Conservation (phyloP, 2,113 vertebrate species). For the Hydrochoerus hydrochaeris region DNA sequence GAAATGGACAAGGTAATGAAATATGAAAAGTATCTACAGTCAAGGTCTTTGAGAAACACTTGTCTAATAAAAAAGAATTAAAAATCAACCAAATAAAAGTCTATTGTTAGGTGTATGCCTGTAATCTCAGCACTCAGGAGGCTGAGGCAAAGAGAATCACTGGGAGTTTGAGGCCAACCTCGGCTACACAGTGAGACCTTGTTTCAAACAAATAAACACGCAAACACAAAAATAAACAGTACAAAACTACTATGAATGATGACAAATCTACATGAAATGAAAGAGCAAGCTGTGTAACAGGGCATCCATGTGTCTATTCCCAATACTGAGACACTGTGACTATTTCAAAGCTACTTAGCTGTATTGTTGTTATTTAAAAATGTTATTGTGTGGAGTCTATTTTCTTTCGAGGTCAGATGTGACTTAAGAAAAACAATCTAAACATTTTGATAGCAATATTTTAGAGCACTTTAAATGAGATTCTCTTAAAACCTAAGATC, state of each 20-base stretch:
- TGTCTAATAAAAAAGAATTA: constrained; percentile 72
- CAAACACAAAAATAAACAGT: neutral
- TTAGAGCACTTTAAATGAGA: constrained; percentile 75
- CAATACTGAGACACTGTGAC: neutral
- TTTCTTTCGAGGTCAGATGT: constrained; percentile 66
- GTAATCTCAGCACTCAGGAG: neutral
- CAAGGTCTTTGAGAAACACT: constrained; percentile 50
- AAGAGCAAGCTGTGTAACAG: neutral
- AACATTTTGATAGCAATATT: constrained; percentile 66
- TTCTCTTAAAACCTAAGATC: constrained; percentile 69
- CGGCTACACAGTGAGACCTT: neutral
- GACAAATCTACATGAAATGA: constrained; percentile 31
- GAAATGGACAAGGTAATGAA: constrained; percentile 33
- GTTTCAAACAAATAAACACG: neutral
- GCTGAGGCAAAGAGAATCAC: neutral
- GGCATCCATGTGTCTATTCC: neutral
- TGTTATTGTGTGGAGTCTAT: constrained; percentile 34
- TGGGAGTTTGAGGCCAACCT: neutral
- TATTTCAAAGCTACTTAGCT: constrained; percentile 58
- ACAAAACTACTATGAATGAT: neutral
- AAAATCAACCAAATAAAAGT: constrained; percentile 64
- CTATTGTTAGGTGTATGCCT: neutral
- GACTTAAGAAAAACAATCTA: constrained; percentile 71
- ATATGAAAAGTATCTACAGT: constrained; percentile 51
- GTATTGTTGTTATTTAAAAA: constrained; percentile 48